These are phyloP conservation scores for Strigamia maritima DNA, from an alignment of 2,888 invertebrate genomes.

Conservation along the genomic window DNA sequence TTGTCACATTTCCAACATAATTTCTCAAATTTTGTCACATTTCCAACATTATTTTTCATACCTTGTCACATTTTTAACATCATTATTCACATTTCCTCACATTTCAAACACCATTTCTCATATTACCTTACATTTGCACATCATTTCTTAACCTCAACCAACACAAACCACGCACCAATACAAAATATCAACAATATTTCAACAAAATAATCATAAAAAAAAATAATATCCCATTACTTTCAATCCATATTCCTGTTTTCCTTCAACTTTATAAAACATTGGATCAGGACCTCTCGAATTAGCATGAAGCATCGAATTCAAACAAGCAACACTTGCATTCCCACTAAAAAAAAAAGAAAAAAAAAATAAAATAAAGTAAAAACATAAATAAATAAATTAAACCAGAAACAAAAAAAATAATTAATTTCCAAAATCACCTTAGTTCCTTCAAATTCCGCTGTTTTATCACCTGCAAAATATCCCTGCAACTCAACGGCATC, in stretches of 20 bases:
- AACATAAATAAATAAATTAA: neutral
- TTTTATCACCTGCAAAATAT: conserved; percentile 45
- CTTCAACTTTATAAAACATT: conserved; percentile 42
- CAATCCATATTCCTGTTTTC: conserved; percentile 44
- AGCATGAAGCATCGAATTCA: conserved; percentile 40
- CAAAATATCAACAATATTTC: neutral
- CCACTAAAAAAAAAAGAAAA: conserved; percentile 42
- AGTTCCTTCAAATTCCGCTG: conserved; percentile 44
- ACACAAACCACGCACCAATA: neutral
- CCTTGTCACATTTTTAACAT: too few species aligned
- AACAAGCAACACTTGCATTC: conserved; percentile 43
- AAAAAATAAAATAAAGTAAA: neutral
- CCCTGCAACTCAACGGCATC: conserved; percentile 45
- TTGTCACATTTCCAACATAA: too few species aligned
- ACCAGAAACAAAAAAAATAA: neutral
- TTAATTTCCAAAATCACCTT: conserved; percentile 43
- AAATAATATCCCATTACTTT: conserved; percentile 39
- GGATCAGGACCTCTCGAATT: conserved; percentile 40
- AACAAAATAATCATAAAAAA: neutral
- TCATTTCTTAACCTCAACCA: too few species aligned
- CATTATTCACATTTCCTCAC: too few species aligned
- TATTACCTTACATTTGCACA: too few species aligned
- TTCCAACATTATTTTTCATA: too few species aligned
- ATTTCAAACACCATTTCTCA: too few species aligned
- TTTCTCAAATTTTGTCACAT: too few species aligned